Conservation (phyloP, 2,888 invertebrate species). For the Helicoverpa assulta region DNA sequence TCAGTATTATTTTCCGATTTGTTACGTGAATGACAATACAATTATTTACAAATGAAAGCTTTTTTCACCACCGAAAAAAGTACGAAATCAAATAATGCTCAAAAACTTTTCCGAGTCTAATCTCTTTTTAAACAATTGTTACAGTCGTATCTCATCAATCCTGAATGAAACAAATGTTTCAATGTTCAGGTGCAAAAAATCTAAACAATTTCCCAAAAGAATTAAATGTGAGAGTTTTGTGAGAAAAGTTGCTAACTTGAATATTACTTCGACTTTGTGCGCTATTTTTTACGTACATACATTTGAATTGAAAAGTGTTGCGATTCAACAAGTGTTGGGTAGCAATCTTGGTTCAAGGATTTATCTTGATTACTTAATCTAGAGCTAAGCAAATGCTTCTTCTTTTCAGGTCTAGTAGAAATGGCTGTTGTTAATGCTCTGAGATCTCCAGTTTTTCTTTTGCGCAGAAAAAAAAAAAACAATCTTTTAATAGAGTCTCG, state of each 20-base stretch:
- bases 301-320: constrained; percentile 12
- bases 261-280: constrained; percentile 53
- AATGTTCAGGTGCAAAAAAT: constrained; percentile 64
- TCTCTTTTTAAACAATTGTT: constrained; percentile 50
- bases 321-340: neutral
- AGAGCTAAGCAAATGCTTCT: neutral
- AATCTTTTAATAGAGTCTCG: too few relatives aligned
- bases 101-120: constrained; percentile 35
- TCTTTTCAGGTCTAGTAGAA: too few relatives aligned
- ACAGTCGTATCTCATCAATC: constrained; percentile 55
- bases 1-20: neutral
- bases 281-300: constrained; percentile 19
- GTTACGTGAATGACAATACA: constrained; percentile 9
- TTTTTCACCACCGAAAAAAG: neutral
- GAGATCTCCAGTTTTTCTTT: too few relatives aligned
- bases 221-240: constrained; percentile 47
- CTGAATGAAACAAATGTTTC: constrained; percentile 51
- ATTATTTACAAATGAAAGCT: constrained; percentile 21
- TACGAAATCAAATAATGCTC: constrained; percentile 27
- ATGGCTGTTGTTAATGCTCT: too few relatives aligned
- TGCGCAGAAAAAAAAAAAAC: too few relatives aligned
- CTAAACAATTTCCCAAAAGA: constrained; percentile 60
- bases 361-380: neutral
- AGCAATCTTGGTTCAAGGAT: constrained; percentile 4
- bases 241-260: constrained; percentile 61